Evolutionary conservation across 37 sponge, comb jelly and placozoan species (phyloP), one percentile per base, ranked within the genome.

Genomic region (Amphimedon queenslandica): DNA sequence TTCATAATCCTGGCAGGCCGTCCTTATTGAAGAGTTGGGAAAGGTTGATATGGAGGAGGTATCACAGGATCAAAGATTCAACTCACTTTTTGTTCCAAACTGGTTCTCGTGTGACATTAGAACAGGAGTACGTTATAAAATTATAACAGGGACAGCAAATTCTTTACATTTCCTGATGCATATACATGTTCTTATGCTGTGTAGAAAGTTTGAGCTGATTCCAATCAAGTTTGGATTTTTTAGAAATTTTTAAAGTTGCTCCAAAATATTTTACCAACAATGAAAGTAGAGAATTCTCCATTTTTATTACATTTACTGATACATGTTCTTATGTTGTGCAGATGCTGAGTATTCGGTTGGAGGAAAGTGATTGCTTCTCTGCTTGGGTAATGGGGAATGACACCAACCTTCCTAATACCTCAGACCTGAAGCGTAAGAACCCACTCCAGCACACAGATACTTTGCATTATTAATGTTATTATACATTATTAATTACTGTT

Each of bases 21-120:
- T 57, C 3, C 40, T 69, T 30, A 69, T 69, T 4, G 16, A 16
- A 39, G 69, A 16, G n/a, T 6, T 29, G 4, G 99, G 95, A 25
- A 35, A 89, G 53, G 89, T 89, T 33, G 91, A 98, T 35, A 37
- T 92, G 24, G 85, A 98, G 37, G 85, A 98, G 37, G 88, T 91
- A 53, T 95, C 88, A 72, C 76, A 73, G 4, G 80, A 89, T 55
- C 64, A 66, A 30, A 87, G 85, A 61, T 34, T 71, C 42, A 80
- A 81, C 67, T 64, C 70, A 61, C 20, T 86, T 37, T 91, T 77
- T 70, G 75, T 87, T 20, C 99, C 99, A 27, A 98, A 98, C 83
- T 98, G 99, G 99, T 98, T 94, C 84, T 77, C 85, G 42, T 85
- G 82, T 4, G 93, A 94, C 25, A 77, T 91, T 57, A 94, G 87